phyloP scores from a whole-genome alignment of 2,113 vertebrate genomes.

The Ranitomeya imitator region DNA sequence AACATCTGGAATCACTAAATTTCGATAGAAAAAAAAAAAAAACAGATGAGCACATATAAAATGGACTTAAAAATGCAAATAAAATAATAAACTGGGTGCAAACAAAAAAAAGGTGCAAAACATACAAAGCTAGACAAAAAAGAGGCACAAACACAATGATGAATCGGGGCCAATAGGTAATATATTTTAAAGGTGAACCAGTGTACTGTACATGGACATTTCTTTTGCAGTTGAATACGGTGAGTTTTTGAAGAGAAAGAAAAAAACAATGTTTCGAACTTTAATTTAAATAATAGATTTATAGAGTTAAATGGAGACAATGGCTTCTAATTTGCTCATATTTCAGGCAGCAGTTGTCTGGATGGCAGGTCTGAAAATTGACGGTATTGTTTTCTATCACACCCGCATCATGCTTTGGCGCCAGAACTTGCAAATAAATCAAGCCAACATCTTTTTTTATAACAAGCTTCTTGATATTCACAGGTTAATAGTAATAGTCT shows the following conservation, averaged over 20 bases:
- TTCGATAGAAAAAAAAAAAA: too few relatives aligned
- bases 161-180: too few relatives aligned
- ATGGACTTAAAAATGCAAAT: too few relatives aligned
- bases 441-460: not conserved
- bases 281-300: not conserved
- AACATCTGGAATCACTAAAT: too few relatives aligned
- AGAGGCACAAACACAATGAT: too few relatives aligned
- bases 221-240: too few relatives aligned
- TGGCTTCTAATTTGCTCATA: not conserved
- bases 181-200: too few relatives aligned
- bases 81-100: too few relatives aligned
- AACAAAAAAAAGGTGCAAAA: too few relatives aligned
- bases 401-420: not conserved
- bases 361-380: not conserved
- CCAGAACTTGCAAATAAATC: not conserved
- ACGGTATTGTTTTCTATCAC: conserved; percentile 1
- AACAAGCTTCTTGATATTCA: not conserved
- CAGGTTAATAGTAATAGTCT: not conserved
- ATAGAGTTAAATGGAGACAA: not conserved
- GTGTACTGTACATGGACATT: too few relatives aligned
- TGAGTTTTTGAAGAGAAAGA: not conserved
- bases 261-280: not conserved
- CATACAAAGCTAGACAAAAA: too few relatives aligned
- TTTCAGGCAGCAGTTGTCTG: not conserved
- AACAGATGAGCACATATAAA: too few relatives aligned